phyloP scores from a whole-genome alignment of 2,888 invertebrate species.

The Eilema depressum region DNA sequence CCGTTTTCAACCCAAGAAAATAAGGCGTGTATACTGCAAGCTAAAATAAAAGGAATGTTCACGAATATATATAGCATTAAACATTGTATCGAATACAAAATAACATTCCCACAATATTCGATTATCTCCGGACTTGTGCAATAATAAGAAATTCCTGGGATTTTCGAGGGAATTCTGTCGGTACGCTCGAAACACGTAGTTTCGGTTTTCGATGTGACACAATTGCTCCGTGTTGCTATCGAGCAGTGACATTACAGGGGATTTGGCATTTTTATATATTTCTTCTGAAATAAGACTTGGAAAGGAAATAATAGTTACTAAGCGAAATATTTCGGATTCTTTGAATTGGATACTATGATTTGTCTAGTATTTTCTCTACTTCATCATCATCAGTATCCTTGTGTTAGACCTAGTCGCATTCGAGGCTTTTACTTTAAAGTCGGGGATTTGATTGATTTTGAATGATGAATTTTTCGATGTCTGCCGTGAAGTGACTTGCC shows the following conservation, averaged over 20 bases:
- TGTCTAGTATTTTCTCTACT: too few species aligned
- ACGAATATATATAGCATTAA: constrained; percentile 6
- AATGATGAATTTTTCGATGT: too few species aligned
- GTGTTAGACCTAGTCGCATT: too few species aligned
- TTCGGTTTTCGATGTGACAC: constrained; percentile 22
- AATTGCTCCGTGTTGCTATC: constrained; percentile 12
- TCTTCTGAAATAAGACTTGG: neutral
- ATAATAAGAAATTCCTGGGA: constrained; percentile 38
- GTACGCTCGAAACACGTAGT: constrained; percentile 10
- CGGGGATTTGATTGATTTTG: too few species aligned
- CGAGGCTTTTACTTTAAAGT: too few species aligned
- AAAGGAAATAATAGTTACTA: neutral
- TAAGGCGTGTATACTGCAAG: neutral
- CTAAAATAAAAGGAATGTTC: neutral
- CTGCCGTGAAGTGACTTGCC: too few species aligned
- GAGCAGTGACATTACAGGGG: neutral
- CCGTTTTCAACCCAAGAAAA: too few species aligned
- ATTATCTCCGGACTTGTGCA: constrained; percentile 27
- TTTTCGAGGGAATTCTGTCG: constrained; percentile 26
- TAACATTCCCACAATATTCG: constrained; percentile 31
- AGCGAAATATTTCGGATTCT: neutral
- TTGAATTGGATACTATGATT: neutral
- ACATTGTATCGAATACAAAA: constrained; percentile 22
- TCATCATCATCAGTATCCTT: neutral
- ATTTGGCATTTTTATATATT: constrained; percentile 3